Percentiles rank a stretch among this genome's conserved stretches.
Evolutionary conservation across 2,797 vertebrate genomes (phyloP).

Genomic region (Protosalanx chinensis): DNA sequence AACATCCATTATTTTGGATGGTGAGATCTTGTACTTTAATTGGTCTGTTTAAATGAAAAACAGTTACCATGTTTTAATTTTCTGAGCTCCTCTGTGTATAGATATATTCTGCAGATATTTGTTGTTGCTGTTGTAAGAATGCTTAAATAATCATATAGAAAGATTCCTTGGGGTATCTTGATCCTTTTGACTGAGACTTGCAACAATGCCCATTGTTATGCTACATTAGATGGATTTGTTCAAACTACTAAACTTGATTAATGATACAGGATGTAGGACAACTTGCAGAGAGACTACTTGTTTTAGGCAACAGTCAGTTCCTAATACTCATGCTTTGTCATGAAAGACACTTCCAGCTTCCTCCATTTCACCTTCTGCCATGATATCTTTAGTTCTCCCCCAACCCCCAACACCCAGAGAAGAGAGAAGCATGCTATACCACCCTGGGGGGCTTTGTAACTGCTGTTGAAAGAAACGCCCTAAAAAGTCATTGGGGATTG

Average conservation of each 20-base stretch:
- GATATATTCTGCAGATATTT: neutral
- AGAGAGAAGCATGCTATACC: neutral
- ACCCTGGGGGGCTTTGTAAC: neutral
- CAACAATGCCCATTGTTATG: too few species aligned
- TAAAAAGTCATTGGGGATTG: neutral
- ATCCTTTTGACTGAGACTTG: too few species aligned
- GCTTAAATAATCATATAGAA: neutral
- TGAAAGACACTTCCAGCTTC: neutral
- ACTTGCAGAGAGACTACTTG: neutral
- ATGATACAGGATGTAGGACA: neutral
- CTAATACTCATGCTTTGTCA: neutral
- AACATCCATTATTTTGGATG: too few species aligned
- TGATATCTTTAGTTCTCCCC: neutral
- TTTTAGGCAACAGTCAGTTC: neutral
- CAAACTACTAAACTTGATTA: neutral
- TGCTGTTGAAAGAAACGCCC: neutral
- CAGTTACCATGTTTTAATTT: too few species aligned
- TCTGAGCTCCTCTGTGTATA: too few species aligned
- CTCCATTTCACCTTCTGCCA: neutral
- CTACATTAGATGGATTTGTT: too few species aligned
- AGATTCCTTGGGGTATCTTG: too few species aligned
- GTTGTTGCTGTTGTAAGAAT: neutral
- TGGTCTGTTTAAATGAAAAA: too few species aligned
- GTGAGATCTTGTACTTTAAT: too few species aligned
- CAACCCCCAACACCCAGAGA: neutral